Base-by-base conservation (phyloP, 2,888 invertebrate species). In the Caenorhabditis zanzibari region DNA sequence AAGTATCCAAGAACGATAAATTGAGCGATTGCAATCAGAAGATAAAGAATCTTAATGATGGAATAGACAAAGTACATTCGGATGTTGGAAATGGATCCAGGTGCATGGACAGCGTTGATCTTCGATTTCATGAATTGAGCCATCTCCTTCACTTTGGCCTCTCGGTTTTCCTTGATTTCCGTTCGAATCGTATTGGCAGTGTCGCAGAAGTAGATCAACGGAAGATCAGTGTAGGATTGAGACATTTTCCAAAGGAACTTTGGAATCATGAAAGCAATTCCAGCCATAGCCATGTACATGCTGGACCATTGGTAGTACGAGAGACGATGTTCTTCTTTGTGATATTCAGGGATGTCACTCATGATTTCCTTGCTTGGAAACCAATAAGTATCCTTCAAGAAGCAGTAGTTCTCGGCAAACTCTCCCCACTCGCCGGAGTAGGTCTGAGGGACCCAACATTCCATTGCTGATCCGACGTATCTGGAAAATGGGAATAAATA, bases 391-490 rank as follows among this genome's bases (percentile, higher is more conserved):
- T 88, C 81, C 49, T 79, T 83, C 56, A 79, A 26, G 54, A 83
- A 83, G 59, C 83, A 83, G 49, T 74, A 83, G 68, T 88, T 88
- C 71, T 90, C 90, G 7, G 89, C 84, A 61, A 87, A 90, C 61
- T 90, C 88, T 69, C 87, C 90, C 90, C 90, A 90, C 6, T 88
- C 82, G 14, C 88, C 87, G 4, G 88, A 88, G 72, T 86, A 90
- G 44, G 90, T 88, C 19, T 90, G 89, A 2, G 89, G 90, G 9
- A 90, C 84, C 90, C 90, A 90, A 54, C 90, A 90, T 75, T 90
- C 75, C 69, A 88, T 84, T 7, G 86, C 63, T 0, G 74, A 66
- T 14, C 81, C 80, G 19, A 84, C 86, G 24, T 81, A 74, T 0
- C 84, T 77, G 58, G n/a, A 77, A 80, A 16, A 52, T 2, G 16